phyloP scores from a whole-genome alignment of 2,888 invertebrate species.

The Scaptomyza cyrtandrae region DNA sequence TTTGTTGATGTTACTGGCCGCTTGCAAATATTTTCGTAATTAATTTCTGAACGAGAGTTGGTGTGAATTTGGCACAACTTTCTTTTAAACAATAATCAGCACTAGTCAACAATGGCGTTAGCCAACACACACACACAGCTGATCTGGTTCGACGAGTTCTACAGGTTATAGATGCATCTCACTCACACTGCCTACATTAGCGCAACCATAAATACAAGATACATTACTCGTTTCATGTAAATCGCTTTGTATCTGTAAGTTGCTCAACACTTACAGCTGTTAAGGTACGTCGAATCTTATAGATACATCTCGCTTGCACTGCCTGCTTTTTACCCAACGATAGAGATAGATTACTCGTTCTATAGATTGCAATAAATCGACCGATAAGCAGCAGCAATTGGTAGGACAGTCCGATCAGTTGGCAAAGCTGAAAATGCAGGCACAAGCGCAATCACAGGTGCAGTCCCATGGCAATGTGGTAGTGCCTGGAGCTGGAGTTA shows the following conservation, averaged over 20 bases:
- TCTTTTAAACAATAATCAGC: not conserved
- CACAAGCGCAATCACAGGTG: conserved; percentile 78
- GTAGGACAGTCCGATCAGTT: conserved; percentile 70
- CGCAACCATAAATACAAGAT: not conserved
- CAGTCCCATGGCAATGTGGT: conserved; percentile 78
- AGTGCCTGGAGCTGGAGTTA: conserved; percentile 45
- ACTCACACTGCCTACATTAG: not conserved
- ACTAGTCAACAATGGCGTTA: not conserved
- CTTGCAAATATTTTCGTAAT: not conserved
- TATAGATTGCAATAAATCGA: conserved; percentile 1
- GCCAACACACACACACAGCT: conserved; percentile 8
- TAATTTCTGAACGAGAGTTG: not conserved
- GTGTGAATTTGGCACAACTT: not conserved
- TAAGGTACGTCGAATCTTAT: not conserved
- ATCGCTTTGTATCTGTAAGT: not conserved
- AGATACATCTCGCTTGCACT: not conserved
- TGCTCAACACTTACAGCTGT: conserved; percentile 11
- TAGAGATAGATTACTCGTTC: not conserved
- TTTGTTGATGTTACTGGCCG: not conserved
- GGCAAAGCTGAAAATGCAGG: conserved; percentile 81
- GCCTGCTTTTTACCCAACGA: not conserved
- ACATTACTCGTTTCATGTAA: not conserved
- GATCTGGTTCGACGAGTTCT: not conserved
- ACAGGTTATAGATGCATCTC: not conserved
- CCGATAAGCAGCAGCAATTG: conserved; percentile 55